A percentile compares a stretch with the other conserved stretches of the same genome.
These are phyloP conservation scores for Poeciliopsis gracilis DNA, from an alignment of 2,797 vertebrate species.

Conservation along the genomic window DNA sequence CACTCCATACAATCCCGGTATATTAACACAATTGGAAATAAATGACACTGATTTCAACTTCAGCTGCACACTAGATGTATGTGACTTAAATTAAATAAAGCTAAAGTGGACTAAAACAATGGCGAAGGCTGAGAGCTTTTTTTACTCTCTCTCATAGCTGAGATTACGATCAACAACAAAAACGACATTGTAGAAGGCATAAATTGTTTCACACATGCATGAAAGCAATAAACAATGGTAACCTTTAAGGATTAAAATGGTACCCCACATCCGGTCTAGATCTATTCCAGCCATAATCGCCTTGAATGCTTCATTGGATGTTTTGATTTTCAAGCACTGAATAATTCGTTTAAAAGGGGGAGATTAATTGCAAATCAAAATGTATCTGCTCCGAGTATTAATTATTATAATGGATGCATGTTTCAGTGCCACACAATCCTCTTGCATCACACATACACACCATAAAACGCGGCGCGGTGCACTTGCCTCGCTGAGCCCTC, in stretches of 20 bases:
- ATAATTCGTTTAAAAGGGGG: constrained; percentile 42
- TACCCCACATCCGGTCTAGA: neutral
- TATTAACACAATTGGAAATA: neutral
- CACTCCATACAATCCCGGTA: neutral
- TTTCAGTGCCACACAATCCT: constrained; percentile 29
- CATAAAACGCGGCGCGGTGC: constrained; percentile 52
- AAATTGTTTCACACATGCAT: neutral
- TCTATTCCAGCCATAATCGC: neutral
- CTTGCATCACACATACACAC: constrained; percentile 17
- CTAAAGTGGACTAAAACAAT: neutral
- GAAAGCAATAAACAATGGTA: neutral
- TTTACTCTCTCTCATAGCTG: neutral
- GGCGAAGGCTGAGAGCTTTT: neutral
- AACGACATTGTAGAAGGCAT: neutral
- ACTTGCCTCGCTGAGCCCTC: constrained; percentile 71
- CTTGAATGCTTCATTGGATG: neutral
- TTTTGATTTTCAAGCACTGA: neutral
- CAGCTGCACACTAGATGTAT: neutral
- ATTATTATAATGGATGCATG: constrained; percentile 58
- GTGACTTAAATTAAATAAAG: neutral
- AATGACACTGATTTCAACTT: neutral
- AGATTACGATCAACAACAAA: neutral
- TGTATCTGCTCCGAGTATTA: constrained; percentile 43
- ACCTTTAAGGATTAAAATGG: neutral
- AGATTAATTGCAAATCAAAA: constrained; percentile 40